A percentile compares a stretch with the other conserved stretches of the same genome.
Conservation (phyloP, 2,797 vertebrate species). For the Loris lydekkerianus region DNA sequence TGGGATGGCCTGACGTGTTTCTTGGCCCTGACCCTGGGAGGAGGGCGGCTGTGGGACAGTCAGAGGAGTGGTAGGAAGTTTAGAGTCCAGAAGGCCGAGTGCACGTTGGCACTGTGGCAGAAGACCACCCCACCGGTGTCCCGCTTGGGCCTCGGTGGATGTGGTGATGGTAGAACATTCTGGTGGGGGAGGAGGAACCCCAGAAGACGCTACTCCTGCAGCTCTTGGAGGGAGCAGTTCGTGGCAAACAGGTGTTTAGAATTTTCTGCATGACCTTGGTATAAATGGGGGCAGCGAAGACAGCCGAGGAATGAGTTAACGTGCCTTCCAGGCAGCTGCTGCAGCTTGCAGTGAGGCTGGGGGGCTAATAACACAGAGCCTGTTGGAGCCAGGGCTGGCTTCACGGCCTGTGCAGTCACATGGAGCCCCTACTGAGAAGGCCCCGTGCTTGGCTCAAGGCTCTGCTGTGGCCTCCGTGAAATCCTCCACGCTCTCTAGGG, state of each 20-base stretch:
- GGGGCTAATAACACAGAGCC: no score
- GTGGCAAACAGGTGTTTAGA: neutral
- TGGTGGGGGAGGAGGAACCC: neutral
- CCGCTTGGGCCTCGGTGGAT: neutral
- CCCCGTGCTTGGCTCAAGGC: neutral
- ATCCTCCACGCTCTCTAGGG: neutral
- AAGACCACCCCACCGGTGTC: neutral
- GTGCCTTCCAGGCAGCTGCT: neutral
- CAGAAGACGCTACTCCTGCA: neutral
- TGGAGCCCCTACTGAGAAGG: neutral
- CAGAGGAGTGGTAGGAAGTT: neutral
- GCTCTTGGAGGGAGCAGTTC: neutral
- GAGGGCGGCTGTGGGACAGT: neutral
- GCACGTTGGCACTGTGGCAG: rapidly evolving
- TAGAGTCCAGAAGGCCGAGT: neutral
- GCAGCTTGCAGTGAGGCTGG: neutral
- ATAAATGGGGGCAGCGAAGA: neutral
- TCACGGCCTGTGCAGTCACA: neutral
- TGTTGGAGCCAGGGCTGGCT: neutral
- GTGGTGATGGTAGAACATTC: neutral
- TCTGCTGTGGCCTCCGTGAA: neutral
- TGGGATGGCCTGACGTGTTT: neutral
- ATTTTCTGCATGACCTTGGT: neutral
- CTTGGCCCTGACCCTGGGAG: neutral
- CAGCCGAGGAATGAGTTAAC: neutral